Conservation (phyloP, 2,113 vertebrate species). For the Dunckerocampus dactyliophorus region DNA sequence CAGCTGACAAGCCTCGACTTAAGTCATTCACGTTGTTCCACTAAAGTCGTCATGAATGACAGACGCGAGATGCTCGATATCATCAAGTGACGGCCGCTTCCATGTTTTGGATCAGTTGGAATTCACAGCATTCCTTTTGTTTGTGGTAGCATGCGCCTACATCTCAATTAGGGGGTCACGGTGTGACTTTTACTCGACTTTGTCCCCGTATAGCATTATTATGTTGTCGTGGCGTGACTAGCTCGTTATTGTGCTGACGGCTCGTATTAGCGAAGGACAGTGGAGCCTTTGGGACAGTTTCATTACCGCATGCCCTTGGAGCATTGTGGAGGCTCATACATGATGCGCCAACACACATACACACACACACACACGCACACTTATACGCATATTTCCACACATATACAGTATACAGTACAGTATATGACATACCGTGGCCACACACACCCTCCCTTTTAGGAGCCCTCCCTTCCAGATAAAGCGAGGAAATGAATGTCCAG, state of each 20-base stretch:
- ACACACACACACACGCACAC: background rate
- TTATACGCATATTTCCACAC: background rate
- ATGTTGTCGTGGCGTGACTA: slow-evolving; percentile 42
- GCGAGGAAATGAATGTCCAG: slow-evolving; percentile 62
- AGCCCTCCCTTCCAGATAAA: slow-evolving; percentile 41
- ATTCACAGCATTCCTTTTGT: background rate
- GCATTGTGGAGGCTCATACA: slow-evolving; percentile 26
- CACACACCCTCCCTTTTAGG: slow-evolving; percentile 37
- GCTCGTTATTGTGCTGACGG: slow-evolving; percentile 49
- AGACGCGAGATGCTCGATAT: too few relatives aligned
- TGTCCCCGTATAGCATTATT: slow-evolving; percentile 37
- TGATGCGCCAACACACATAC: slow-evolving; percentile 9
- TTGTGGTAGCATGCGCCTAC: background rate
- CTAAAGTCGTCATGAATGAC: too few relatives aligned
- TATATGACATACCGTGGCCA: background rate
- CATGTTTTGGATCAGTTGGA: background rate
- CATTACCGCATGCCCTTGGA: slow-evolving; percentile 51
- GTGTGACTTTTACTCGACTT: slow-evolving; percentile 57
- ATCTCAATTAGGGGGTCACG: slow-evolving; percentile 10
- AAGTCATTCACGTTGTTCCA: too few relatives aligned
- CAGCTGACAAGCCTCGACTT: background rate
- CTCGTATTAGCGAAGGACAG: slow-evolving; percentile 53
- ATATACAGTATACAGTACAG: too few relatives aligned
- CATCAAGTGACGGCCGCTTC: background rate
- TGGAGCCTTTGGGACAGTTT: slow-evolving; percentile 54